Evolutionary conservation across 2,797 vertebrate species (phyloP).

Genomic region (Anableps anableps): DNA sequence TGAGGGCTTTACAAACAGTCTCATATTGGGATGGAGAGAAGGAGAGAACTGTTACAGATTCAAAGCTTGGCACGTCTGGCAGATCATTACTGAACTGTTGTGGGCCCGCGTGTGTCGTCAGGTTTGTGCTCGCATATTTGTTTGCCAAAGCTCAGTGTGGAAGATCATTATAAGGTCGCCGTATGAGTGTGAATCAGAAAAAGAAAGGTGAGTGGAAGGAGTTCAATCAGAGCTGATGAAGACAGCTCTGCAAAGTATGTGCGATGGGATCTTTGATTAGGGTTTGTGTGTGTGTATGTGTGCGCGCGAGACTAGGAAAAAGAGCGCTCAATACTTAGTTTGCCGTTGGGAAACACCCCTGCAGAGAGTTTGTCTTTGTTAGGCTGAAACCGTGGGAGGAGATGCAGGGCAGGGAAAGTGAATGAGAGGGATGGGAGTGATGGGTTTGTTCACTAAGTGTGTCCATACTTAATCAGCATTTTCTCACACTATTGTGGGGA

Average conservation of each 20-base stretch:
- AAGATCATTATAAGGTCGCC: slow-evolving; percentile 68
- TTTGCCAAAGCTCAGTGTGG: slow-evolving; percentile 20
- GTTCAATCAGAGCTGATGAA: slow-evolving; percentile 52
- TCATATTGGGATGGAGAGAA: slow-evolving; percentile 37
- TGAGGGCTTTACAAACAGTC: background rate
- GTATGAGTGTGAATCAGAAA: slow-evolving; percentile 40
- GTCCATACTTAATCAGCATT: slow-evolving; percentile 32
- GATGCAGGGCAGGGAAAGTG: slow-evolving; percentile 17
- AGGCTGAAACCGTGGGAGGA: slow-evolving; percentile 29
- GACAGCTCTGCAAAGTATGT: slow-evolving; percentile 28
- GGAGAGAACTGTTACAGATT: slow-evolving; percentile 63
- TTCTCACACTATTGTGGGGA: slow-evolving; percentile 11
- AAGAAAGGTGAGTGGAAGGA: slow-evolving; percentile 14
- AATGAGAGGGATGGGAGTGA: slow-evolving; percentile 19
- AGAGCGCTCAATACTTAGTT: slow-evolving; percentile 28
- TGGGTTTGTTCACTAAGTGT: background rate
- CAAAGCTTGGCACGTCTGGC: slow-evolving; percentile 53
- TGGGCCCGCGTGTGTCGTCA: slow-evolving; percentile 43
- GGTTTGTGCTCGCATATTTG: slow-evolving; percentile 2
- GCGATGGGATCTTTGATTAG: background rate
- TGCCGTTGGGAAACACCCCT: slow-evolving; percentile 44
- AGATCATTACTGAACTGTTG: slow-evolving; percentile 62
- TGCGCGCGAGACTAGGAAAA: slow-evolving; percentile 13
- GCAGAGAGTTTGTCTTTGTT: slow-evolving; percentile 42
- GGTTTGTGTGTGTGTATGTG: background rate